Evolutionary conservation across 2,113 vertebrate species (phyloP).

Genomic region (Chloropsis hardwickii): DNA sequence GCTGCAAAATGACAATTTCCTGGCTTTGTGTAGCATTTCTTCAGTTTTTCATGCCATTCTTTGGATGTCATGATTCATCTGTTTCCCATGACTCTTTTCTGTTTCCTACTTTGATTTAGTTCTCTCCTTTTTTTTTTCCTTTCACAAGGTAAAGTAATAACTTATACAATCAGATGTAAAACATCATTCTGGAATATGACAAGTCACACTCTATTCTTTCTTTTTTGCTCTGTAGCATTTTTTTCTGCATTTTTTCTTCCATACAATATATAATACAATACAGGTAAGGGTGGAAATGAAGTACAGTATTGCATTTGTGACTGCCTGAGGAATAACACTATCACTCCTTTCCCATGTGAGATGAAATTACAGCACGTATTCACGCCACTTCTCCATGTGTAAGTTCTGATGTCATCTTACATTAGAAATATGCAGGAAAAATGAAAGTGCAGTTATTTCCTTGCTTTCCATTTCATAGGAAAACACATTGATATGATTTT

Average conservation of each 20-base stretch:
- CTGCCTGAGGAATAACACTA: background rate
- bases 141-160: background rate
- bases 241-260: background rate
- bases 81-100: slow-evolving; percentile 44
- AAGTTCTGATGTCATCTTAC: background rate
- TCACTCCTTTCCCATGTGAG: background rate
- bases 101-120: slow-evolving; percentile 31
- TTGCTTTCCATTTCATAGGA: background rate
- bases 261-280: background rate
- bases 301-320: background rate
- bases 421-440: background rate
- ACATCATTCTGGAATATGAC: background rate
- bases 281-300: background rate
- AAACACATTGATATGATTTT: slow-evolving; percentile 6
- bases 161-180: background rate
- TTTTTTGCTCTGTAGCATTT: background rate
- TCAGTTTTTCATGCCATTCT: slow-evolving; percentile 31
- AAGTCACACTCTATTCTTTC: background rate
- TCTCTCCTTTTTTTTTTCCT: background rate
- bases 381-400: background rate
- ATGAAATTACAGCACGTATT: background rate
- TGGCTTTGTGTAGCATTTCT: slow-evolving; percentile 54
- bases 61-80: slow-evolving; percentile 51
- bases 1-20: slow-evolving; percentile 52
- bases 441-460: background rate